Evolutionary conservation across 2,113 vertebrate genomes (phyloP), one percentile per base, ranked within the genome.

Genomic region (Chaetops frenatus): DNA sequence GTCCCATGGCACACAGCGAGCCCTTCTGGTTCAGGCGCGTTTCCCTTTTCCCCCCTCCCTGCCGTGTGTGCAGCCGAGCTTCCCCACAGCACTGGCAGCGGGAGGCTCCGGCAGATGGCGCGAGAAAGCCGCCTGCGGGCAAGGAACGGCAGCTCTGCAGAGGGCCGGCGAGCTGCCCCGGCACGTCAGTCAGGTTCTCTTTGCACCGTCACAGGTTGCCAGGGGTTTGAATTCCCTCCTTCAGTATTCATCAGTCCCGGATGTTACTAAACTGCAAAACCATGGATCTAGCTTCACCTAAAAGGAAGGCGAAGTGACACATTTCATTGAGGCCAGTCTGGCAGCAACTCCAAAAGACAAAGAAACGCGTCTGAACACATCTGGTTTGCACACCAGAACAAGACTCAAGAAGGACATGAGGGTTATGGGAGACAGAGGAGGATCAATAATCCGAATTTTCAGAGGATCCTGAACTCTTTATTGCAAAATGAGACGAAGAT

Each of bases 91-190:
- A 7, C 4, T 47, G n/a, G 47, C 48, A 18, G 12, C 58, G 12
- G 5, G 61, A 71, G 19, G 16, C 19, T 36, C 92, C 96, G 70
- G 86, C 85, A 90, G 95, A 70, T 76, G 97, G 97, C 70, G 90
- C n/a, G 8, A 74, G 50, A 25, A 31, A 86, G 44, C 81, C 45
- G 48, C 74, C 47, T 13, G 36, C 33, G 33, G 10, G 12, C n/a
- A 7, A 11, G 13, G 36, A 12, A 8, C 33, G 28, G 53, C 54
- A 8, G 10, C 5, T 2, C 22, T 2, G 23, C 25, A 64, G 4
- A 53, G 45, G 12, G 21, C 51, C 35, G 9, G 12, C 3, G 7
- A 64, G 21, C 45, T 5, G 24, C 8, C 15, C 40, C 61, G 8
- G 15, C 77, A 29, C 65, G 22, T 23, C 10, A 3, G 4, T 2